A percentile compares a stretch with the other conserved stretches of the same genome.
phyloP scores from a whole-genome alignment of 2,888 invertebrate species.

The Beris chalybata region DNA sequence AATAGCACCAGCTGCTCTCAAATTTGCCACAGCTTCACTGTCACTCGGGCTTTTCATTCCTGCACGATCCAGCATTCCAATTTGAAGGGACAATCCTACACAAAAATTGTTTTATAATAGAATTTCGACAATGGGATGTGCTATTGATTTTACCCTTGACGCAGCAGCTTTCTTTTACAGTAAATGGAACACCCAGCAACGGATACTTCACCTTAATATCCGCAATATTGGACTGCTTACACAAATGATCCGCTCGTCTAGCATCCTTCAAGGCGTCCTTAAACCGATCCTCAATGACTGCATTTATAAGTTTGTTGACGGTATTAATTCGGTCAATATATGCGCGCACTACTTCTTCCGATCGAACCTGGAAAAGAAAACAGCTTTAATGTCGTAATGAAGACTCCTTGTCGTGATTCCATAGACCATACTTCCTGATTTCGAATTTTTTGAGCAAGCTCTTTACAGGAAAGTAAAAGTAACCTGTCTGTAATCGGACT shows the following conservation, averaged over 20 bases:
- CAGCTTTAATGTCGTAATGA: neutral
- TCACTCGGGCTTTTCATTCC: constrained; percentile 63
- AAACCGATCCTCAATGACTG: constrained; percentile 69
- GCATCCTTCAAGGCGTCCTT: constrained; percentile 68
- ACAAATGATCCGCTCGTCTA: constrained; percentile 59
- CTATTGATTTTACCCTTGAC: constrained; percentile 60
- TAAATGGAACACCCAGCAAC: constrained; percentile 78
- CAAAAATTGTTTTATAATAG: constrained; percentile 7
- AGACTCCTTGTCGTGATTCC: neutral
- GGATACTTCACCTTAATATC: constrained; percentile 62
- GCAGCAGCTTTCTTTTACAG: constrained; percentile 78
- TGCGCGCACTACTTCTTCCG: constrained; percentile 61
- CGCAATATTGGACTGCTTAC: constrained; percentile 41
- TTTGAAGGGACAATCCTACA: constrained; percentile 68
- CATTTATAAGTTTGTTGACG: constrained; percentile 70
- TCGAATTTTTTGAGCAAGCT: constrained; percentile 64
- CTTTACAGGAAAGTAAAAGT: constrained; percentile 53
- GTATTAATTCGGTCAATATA: constrained; percentile 67
- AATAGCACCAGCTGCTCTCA: constrained; percentile 75
- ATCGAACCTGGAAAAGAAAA: constrained; percentile 59
- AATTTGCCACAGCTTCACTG: constrained; percentile 66
- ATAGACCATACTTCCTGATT: constrained; percentile 59
- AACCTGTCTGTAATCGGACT: constrained; percentile 40
- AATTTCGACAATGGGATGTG: neutral
- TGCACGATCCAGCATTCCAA: constrained; percentile 63